Evolutionary conservation across 2,888 invertebrate species (phyloP).

Genomic region (Noctua pronuba): DNA sequence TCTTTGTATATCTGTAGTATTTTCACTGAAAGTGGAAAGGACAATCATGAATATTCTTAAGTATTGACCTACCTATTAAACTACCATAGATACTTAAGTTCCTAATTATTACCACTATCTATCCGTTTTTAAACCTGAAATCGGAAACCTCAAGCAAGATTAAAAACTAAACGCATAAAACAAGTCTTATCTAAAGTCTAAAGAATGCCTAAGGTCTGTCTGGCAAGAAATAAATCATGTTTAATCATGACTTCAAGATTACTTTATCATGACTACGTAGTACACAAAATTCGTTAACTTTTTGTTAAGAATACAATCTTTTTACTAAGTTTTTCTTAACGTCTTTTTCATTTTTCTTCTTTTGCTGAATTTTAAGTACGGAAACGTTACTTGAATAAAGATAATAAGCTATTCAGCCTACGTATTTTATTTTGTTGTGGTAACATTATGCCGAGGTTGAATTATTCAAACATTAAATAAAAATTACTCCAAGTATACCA

Average conservation of each 20-base stretch:
- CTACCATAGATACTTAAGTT: background rate
- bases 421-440: slow-evolving; percentile 24
- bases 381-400: slow-evolving; percentile 25
- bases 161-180: background rate
- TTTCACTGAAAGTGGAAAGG: background rate
- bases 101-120: background rate
- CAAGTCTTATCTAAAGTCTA: slow-evolving; percentile 4
- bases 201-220: background rate
- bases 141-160: background rate
- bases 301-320: slow-evolving; percentile 37
- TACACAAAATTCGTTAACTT: slow-evolving; percentile 46
- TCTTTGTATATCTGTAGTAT: background rate
- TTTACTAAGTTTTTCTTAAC: slow-evolving; percentile 37
- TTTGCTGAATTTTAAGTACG: slow-evolving; percentile 30
- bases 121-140: background rate
- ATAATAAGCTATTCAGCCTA: slow-evolving; percentile 17
- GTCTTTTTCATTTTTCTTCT: slow-evolving; percentile 44
- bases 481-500: slow-evolving; percentile 29
- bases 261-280: slow-evolving; percentile 43
- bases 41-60: background rate
- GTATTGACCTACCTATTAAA: no score
- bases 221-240: slow-evolving; percentile 38
- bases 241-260: slow-evolving; percentile 52
- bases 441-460: background rate
- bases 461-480: slow-evolving; percentile 10